Conservation (phyloP, 2,888 invertebrate genomes). For the Brachyptera risi region DNA sequence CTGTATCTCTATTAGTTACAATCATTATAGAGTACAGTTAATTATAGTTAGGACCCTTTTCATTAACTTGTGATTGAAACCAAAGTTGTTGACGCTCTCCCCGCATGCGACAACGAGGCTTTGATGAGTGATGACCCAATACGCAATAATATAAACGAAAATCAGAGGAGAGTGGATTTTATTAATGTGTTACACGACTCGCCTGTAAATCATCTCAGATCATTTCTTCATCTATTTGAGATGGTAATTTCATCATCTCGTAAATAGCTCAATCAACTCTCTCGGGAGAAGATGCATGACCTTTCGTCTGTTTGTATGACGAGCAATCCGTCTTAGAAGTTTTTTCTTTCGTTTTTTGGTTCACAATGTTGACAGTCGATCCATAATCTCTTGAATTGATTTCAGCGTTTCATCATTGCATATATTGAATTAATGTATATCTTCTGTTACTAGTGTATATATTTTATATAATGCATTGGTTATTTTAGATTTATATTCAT, state of each 20-base stretch:
- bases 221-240: slow-evolving; percentile 17
- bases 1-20: not conserved
- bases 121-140: too few relatives aligned
- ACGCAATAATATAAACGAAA: too few relatives aligned
- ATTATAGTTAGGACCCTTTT: slow-evolving; percentile 8
- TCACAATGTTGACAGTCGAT: not conserved
- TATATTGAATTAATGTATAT: too few relatives aligned
- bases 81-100: not conserved
- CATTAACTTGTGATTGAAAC: slow-evolving; percentile 16
- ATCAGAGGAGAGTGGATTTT: not conserved
- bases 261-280: slow-evolving; percentile 21
- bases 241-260: slow-evolving; percentile 8
- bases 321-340: slow-evolving; percentile 1
- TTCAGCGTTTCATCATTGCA: not conserved
- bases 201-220: slow-evolving; percentile 5
- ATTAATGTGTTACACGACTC: not conserved
- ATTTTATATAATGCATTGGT: too few relatives aligned
- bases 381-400: not conserved
- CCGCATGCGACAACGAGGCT: not conserved
- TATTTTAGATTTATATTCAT: too few relatives aligned
- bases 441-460: too few relatives aligned
- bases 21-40: slow-evolving; percentile 5
- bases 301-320: too few relatives aligned
- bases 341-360: not conserved
- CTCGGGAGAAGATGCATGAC: too few relatives aligned